Percentiles rank a stretch among this genome's conserved stretches.
Conservation (phyloP, 2,888 invertebrate genomes). For the Pollenia labialis region DNA sequence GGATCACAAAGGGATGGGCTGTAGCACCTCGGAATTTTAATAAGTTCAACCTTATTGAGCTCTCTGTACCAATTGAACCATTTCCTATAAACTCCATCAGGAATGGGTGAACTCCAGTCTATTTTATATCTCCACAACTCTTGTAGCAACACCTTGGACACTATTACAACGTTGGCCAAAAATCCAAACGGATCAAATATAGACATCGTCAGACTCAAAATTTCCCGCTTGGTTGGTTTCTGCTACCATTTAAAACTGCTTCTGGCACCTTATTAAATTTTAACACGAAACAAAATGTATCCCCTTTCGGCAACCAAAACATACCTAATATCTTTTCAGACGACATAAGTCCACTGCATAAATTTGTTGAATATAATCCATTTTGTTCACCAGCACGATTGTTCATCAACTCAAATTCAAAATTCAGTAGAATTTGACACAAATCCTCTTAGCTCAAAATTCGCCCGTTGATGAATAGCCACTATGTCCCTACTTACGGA, state of each 20-base stretch:
- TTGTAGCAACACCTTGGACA: no score
- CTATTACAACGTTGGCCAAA: no score
- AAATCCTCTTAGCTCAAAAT: conserved; percentile 66
- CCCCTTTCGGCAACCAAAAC: conserved; percentile 51
- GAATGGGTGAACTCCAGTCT: no score
- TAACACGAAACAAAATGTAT: conserved; percentile 55
- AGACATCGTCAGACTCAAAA: conserved; percentile 52
- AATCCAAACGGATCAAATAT: conserved; percentile 51
- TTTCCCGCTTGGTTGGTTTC: conserved; percentile 60
- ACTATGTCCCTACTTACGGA: conserved; percentile 54
- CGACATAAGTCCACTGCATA: neutral
- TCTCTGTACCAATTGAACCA: no score
- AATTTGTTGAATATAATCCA: no score
- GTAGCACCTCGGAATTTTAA: no score
- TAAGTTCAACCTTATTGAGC: no score
- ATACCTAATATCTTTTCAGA: conserved; percentile 49
- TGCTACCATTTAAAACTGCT: conserved; percentile 39
- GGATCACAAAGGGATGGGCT: no score
- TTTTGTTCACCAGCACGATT: no score
- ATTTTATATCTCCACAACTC: no score
- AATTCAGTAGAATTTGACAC: conserved; percentile 55
- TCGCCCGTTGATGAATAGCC: conserved; percentile 58
- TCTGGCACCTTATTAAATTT: conserved; percentile 53
- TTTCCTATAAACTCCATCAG: no score
- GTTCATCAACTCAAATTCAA: neutral